Evolutionary conservation across 2,797 vertebrate genomes (phyloP).

Genomic region (Nyctibius grandis): DNA sequence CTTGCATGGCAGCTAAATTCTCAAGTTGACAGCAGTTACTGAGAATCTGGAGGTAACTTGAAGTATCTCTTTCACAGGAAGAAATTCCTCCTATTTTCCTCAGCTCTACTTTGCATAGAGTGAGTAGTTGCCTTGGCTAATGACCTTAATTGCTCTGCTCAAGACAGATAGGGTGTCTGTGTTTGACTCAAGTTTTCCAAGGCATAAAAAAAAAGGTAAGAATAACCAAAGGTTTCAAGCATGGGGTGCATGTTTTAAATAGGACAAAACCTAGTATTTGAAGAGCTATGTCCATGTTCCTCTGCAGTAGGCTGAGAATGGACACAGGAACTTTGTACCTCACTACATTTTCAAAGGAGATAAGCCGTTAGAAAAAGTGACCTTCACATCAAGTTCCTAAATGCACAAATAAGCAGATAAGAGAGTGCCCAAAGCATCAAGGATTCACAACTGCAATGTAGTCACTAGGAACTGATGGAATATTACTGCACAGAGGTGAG

Average conservation of each 20-base stretch:
- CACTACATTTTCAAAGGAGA: not conserved
- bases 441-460: not conserved
- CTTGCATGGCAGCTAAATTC: not conserved
- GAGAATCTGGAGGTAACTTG: not conserved
- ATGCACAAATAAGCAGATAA: not conserved
- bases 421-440: not conserved
- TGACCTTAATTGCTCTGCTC: not conserved
- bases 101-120: not conserved
- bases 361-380: not conserved
- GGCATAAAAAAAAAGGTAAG: not conserved
- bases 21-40: not conserved
- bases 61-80: not conserved
- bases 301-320: not conserved
- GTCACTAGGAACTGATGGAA: not conserved
- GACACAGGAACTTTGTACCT: not conserved
- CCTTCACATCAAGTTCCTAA: not conserved
- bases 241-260: fast-evolving
- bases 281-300: not conserved
- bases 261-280: not conserved
- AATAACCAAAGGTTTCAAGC: not conserved
- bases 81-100: not conserved
- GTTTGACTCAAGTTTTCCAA: not conserved
- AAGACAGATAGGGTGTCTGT: not conserved
- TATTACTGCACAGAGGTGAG: not conserved
- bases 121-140: not conserved